Evolutionary conservation across 2,888 invertebrate species (phyloP).

Genomic region (Pollenia angustigena): DNA sequence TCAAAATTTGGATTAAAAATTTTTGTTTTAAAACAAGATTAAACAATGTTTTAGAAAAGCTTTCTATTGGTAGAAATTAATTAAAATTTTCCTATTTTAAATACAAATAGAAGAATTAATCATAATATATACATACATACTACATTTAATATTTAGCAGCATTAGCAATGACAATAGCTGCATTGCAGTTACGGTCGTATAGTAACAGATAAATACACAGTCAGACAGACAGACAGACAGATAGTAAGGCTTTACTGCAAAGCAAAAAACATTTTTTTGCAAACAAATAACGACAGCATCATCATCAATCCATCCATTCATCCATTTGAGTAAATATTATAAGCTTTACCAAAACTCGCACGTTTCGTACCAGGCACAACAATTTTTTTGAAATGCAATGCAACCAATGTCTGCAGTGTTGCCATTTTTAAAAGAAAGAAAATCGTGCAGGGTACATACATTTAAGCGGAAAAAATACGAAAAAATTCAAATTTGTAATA

Average conservation of each 20-base stretch:
- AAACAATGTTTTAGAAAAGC: not conserved
- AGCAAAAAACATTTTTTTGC: not conserved
- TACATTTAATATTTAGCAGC: conserved; percentile 48
- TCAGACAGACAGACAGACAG: conserved; percentile 35
- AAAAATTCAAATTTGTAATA: too few relatives aligned
- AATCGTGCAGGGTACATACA: too few relatives aligned
- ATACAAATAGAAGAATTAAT: conserved; percentile 43
- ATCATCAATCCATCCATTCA: conserved; percentile 49
- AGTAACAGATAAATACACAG: not conserved
- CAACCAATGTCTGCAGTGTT: conserved; percentile 56
- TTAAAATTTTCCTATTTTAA: conserved; percentile 41
- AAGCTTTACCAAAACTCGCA: conserved; percentile 65
- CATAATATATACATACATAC: conserved; percentile 28
- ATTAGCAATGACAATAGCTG: conserved; percentile 63
- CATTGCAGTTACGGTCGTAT: conserved; percentile 44
- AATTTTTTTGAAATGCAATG: conserved; percentile 59
- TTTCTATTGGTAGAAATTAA: not conserved
- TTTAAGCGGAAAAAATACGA: too few relatives aligned
- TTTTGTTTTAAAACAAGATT: too few relatives aligned
- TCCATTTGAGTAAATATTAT: conserved; percentile 55
- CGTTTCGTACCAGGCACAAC: conserved; percentile 72
- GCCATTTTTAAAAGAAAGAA: not conserved
- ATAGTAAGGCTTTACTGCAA: conserved; percentile 26
- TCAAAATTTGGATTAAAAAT: too few relatives aligned
- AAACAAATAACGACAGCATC: conserved; percentile 54